Base-by-base conservation (phyloP, 2,113 vertebrate genomes). In the Oncorhynchus nerka region DNA sequence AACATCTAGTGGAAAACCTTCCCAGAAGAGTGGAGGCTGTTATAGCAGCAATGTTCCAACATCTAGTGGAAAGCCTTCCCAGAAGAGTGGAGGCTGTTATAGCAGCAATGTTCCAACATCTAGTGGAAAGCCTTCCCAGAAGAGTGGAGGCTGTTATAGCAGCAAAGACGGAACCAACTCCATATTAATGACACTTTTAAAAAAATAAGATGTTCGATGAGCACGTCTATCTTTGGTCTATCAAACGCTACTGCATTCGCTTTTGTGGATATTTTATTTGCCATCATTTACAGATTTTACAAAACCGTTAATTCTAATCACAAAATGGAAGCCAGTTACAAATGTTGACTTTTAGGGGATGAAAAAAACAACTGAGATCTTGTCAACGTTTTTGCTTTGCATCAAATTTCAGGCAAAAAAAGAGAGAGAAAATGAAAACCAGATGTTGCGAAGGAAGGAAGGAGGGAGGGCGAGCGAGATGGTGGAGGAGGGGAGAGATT, bases 371-470 rank as follows among this genome's bases (percentile, higher is more conserved):
- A 70, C 28, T 83, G 67, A 79, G 85, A 84, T 84, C 77, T 74
- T 79, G 81, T 85, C 59, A 71, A 81, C 78, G 66, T 85, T 89
- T 92, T 89, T 84, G 68, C 70, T 83, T 89, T 78, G 85, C 78
- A 75, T 91, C 87, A 81, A 55, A 84, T 92, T 93, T 91, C 92
- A 90, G 79, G 79, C 77, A 65, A 67, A 81, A 77, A 77, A 71
- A 68, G 55, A 39, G 30, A 82, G 13, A 70, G 81, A 84, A 88
- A 91, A 91, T 89, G 86, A 90, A 85, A 90, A 90, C 80, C 87
- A 93, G 90, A 90, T 84, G 84, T 79, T 68, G 79, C 75, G 82
- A 80, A 79, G 82, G 82, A 71, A 84, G 71, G 39, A 45, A 11
- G 9, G 39, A 45, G 51, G 81, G 79, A 75, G 49, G 64, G 75